Base-by-base conservation (phyloP, 2,888 invertebrate species). In the Liodrosophila aerea region DNA sequence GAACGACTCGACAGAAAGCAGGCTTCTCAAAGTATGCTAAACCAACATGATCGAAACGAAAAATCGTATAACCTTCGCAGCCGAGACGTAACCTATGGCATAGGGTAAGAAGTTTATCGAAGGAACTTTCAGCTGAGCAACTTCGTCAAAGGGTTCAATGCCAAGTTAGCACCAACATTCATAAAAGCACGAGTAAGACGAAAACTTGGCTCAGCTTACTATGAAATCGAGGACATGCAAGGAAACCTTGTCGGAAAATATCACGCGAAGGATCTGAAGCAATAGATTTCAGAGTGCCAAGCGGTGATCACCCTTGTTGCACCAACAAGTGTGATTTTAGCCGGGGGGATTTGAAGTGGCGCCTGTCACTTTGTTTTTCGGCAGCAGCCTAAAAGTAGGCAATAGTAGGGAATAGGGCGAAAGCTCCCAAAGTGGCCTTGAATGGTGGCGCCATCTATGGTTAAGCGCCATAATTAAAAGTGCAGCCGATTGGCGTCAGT, bases 101-200 rank as follows among this genome's bases (percentile, higher is more conserved):
- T n/a, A 33, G 33, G 33, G 1, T 11, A 33, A 33, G 11, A 33
- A 33, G n/a, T 33, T 33, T 33, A n/a, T 11, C 33, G 11, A n/a
- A 2, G 9, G n/a, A 33, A 33, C n/a, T 33, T 33, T 33, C 33
- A 33, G 33, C 33, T n/a, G n/a, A 33, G 33, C n/a, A 33, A 33
- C n/a, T 33, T 33, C n/a, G 33, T 11, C 9, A 33, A 33, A 33
- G 33, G 11, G 9, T 33, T n/a, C 33, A n/a, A 11, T 33, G 33
- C 33, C n/a, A 33, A 11, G n/a, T 29, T 29, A 29, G 29, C 29
- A 8, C 29, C 29, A 8, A 8, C 29, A 9, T 29, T 29, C 29
- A 29, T 29, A 7, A 29, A 29, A 29, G 29, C 29, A 2, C 29
- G 29, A 8, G 9, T 29, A 29, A 29, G 29, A 29, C 7, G 9